These are phyloP conservation scores for Daktulosphaira vitifoliae DNA, from an alignment of 1,140 invertebrate genomes.

Conservation along the genomic window DNA sequence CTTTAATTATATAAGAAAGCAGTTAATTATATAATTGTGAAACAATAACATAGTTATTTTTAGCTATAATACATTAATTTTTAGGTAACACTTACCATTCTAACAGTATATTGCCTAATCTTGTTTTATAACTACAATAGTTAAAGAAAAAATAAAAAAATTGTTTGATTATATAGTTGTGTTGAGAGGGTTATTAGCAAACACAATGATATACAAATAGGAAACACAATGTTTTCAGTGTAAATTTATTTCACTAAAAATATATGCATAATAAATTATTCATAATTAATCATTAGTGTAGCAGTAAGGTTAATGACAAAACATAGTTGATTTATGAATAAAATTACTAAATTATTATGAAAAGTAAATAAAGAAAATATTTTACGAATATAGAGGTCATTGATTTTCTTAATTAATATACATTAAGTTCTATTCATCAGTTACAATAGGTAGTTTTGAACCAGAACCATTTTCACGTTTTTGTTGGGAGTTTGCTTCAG, in stretches of 20 bases:
- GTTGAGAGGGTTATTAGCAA: constrained; percentile 15
- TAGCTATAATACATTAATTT: no score
- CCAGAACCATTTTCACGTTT: background rate
- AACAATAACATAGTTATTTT: no score
- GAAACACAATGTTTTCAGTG: no score
- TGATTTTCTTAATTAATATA: background rate
- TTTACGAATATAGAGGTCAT: constrained; percentile 2
- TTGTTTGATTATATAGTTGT: no score
- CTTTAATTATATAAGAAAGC: no score
- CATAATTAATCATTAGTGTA: constrained; percentile 8
- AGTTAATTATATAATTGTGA: no score
- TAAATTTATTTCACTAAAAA: no score
- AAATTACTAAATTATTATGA: background rate
- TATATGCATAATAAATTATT: constrained; percentile 25
- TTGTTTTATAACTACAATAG: no score
- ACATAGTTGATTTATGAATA: constrained; percentile 9
- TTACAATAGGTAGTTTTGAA: constrained; percentile 1
- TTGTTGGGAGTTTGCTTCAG: constrained; percentile 22
- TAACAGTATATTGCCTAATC: no score
- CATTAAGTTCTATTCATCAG: background rate
- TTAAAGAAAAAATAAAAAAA: no score
- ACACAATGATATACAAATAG: constrained; percentile 7
- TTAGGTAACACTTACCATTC: no score
- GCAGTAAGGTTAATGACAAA: constrained; percentile 21
- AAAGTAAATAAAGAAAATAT: background rate